Evolutionary conservation across 2,113 vertebrate genomes (phyloP).

Genomic region (Suricata suricatta): DNA sequence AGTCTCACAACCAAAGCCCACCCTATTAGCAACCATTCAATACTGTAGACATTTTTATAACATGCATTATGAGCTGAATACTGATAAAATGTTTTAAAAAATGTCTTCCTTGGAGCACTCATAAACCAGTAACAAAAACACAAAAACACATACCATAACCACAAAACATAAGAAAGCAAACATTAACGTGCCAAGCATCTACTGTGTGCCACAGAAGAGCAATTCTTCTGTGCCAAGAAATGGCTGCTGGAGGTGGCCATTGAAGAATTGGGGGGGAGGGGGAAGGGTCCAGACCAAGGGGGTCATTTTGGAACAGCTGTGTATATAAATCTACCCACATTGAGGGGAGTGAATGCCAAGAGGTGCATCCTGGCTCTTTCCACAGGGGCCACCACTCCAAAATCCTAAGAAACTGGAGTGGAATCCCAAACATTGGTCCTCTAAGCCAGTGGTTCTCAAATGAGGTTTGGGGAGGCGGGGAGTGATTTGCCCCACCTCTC

Average conservation of each 20-base stretch:
- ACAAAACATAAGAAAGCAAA: conserved; percentile 10
- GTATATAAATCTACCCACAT: conserved; percentile 28
- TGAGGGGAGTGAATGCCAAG: neutral
- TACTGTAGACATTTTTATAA: conserved; percentile 37
- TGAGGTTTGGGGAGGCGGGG: neutral
- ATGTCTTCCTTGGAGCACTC: conserved; percentile 23
- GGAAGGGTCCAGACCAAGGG: neutral
- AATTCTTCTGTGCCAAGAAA: neutral
- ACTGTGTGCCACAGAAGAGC: neutral
- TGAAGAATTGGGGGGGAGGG: neutral
- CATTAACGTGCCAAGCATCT: neutral
- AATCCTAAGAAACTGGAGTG: conserved; percentile 38
- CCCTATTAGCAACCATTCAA: conserved; percentile 17
- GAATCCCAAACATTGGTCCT: neutral
- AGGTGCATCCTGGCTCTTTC: conserved; percentile 11
- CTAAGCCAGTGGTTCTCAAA: neutral
- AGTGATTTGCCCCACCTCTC: neutral
- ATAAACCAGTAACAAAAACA: conserved; percentile 38
- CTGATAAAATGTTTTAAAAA: conserved; percentile 30
- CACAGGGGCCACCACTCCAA: neutral
- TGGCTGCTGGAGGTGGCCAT: neutral
- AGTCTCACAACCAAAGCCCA: neutral
- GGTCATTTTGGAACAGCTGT: neutral
- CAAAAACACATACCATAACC: conserved; percentile 26
- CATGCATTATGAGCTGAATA: neutral